phyloP scores from a whole-genome alignment of 2,113 vertebrate species.

The Apteryx owenii region DNA sequence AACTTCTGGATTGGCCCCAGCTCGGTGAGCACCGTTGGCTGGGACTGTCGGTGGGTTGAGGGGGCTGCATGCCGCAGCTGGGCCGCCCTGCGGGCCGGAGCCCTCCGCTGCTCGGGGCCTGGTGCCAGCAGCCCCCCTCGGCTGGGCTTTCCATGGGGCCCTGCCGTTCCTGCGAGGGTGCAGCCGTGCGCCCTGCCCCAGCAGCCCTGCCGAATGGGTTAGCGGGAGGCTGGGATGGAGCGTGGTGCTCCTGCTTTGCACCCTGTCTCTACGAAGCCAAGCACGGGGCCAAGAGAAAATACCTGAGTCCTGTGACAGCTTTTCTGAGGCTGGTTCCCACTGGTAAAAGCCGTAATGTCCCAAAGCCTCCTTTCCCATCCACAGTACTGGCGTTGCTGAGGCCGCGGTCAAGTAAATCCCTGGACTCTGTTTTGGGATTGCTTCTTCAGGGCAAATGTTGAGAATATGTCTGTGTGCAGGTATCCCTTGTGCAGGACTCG shows the following conservation, averaged over 20 bases:
- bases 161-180: background rate
- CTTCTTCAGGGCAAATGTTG: background rate
- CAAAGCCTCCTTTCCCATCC: background rate
- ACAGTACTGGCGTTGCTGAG: background rate
- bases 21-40: constrained; percentile 82
- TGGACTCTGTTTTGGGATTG: background rate
- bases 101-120: background rate
- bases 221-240: background rate
- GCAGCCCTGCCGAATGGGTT: background rate
- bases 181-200: background rate
- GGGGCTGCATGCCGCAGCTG: background rate
- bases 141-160: background rate
- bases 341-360: background rate
- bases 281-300: background rate
- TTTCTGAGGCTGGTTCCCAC: background rate
- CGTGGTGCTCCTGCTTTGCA: background rate
- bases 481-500: background rate
- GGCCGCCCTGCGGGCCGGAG: background rate
- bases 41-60: background rate
- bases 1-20: constrained; percentile 99
- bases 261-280: background rate
- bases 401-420: background rate
- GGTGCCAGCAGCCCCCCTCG: background rate
- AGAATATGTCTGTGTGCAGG: background rate
- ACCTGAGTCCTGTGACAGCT: background rate